phyloP scores from a whole-genome alignment of 2,797 vertebrate genomes.

The Botia almorhae region DNA sequence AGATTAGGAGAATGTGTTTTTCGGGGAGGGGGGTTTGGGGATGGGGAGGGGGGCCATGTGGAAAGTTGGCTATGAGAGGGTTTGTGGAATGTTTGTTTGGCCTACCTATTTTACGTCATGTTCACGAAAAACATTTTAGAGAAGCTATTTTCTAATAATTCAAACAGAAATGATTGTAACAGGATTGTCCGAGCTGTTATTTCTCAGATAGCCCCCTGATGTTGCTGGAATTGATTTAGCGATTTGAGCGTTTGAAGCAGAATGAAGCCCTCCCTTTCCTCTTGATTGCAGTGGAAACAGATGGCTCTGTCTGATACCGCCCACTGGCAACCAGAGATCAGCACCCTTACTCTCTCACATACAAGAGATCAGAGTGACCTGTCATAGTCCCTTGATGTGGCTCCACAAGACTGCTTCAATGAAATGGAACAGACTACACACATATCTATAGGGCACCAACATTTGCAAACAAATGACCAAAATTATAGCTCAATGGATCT shows the following conservation, averaged over 20 bases:
- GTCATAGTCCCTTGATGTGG: background rate
- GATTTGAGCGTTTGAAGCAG: constrained; percentile 2
- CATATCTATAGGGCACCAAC: background rate
- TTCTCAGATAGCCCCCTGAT: background rate
- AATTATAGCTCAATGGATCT: background rate
- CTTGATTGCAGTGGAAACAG: constrained; percentile 47
- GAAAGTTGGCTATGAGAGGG: background rate
- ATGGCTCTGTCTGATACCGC: constrained; percentile 42
- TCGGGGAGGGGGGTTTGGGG: too few species aligned
- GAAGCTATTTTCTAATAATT: background rate
- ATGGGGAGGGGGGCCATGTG: background rate
- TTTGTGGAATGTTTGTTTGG: background rate
- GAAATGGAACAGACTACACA: background rate
- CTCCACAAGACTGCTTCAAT: background rate
- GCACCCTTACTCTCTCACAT: constrained; percentile 23
- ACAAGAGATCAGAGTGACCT: background rate
- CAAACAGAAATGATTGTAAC: background rate
- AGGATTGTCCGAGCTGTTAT: background rate
- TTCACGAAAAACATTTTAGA: background rate
- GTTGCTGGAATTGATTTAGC: background rate
- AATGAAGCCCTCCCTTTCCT: constrained; percentile 17
- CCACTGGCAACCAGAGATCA: constrained; percentile 42
- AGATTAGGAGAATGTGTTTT: background rate
- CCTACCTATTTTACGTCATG: background rate
- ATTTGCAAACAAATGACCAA: background rate